Base-by-base conservation (phyloP, 2,113 vertebrate species). In the Cebidichthys violaceus region DNA sequence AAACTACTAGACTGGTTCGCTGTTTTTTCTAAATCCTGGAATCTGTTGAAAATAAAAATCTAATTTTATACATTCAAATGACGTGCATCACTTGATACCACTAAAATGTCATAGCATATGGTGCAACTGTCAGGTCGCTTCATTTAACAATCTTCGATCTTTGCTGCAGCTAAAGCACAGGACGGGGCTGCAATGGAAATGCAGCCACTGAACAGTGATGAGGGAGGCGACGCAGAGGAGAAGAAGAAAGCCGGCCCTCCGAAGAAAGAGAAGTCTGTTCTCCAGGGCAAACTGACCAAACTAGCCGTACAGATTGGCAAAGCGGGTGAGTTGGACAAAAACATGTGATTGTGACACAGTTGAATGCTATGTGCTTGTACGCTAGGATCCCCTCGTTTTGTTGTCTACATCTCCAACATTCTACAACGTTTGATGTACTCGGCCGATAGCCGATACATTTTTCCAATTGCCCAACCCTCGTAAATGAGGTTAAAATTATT, bases 101-200 rank as follows among this genome's bases (percentile, higher is more conserved):
- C n/a, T 55, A 18, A 45, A 39, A 37, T 31, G 27, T 66, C 22
- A 43, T 11, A 11, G 33, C 27, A n/a, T 5, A 8, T 13, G 33
- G 31, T 55, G 22, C 13, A 35, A 27, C 57, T 3, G 29, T 41
- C 67, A 22, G 59, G 6, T 45, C 4, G 4, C 57, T 50, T 64
- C 9, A n/a, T 79, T 70, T 7, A 45, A 37, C 35, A 29, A 6
- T n/a, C 29, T 27, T 67, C 37, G 35, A 20, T 52, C 45, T 75
- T 45, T 79, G 24, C 67, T 75, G 35, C 83, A 99, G 98, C 97
- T 93, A 99, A 99, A 96, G 97, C 98, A 81, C 97, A 99, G 89
- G 98, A 99, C 88, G 98, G 98, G 45, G 98, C 98, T 76, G 98
- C 98, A 37, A 98, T 99, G 98, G 98, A 99, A 95, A 99, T 99